Evolutionary conservation across 2,113 vertebrate species (phyloP).

Genomic region (Zootoca vivipara): DNA sequence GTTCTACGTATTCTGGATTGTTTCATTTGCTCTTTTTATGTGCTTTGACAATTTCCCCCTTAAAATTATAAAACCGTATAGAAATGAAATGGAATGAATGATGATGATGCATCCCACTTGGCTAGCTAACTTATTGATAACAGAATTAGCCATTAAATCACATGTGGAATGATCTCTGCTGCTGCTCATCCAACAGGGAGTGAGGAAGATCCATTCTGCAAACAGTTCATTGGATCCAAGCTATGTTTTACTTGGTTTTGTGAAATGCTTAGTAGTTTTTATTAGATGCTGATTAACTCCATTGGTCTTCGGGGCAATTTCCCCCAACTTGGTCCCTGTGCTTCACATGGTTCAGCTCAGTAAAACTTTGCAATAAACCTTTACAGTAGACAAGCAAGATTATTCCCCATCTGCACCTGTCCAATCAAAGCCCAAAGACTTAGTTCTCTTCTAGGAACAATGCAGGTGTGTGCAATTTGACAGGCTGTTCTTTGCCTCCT

Average conservation of each 20-base stretch:
- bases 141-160: too few relatives aligned
- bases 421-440: background rate
- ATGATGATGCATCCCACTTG: too few relatives aligned
- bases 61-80: too few relatives aligned
- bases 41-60: too few relatives aligned
- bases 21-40: too few relatives aligned
- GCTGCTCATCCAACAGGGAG: too few relatives aligned
- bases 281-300: background rate
- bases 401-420: background rate
- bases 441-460: background rate
- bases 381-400: background rate
- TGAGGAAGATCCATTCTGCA: background rate
- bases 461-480: background rate
- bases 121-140: too few relatives aligned
- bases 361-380: background rate
- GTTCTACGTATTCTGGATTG: too few relatives aligned
- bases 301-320: background rate
- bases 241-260: background rate
- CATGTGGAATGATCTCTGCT: background rate
- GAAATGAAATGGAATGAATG: too few relatives aligned
- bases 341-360: background rate
- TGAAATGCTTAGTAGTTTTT: background rate
- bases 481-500: background rate
- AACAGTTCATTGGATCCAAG: background rate
- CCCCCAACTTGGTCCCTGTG: background rate